Evolutionary conservation across 2,888 invertebrate species (phyloP), one percentile per base, ranked within the genome.

Genomic region (Trissoscelio sp.): DNA sequence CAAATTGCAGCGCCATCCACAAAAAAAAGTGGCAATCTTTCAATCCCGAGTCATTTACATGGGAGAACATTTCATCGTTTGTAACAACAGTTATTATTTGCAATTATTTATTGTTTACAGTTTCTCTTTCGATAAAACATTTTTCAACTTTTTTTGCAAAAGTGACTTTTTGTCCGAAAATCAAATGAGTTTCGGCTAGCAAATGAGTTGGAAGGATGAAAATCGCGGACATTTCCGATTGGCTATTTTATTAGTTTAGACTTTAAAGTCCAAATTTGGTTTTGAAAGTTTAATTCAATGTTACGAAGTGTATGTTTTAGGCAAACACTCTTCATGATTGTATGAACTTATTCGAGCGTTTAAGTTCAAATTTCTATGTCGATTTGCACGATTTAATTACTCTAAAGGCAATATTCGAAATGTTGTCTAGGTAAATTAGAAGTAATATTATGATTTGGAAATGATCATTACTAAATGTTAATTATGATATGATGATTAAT

Each of bases 301-400:
- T 37, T 14, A 14, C 31, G 46, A 4, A 58, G 18, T 70, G 46
- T 70, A 58, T 48, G 24, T 60, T 58, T 58, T 14, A 24, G 37
- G 24, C 37, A 70, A 70, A 70, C 16, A 48, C 57, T 70, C 39
- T 31, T 34, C 55, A 12, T 9, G 34, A 46, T 46, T 44, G 57
- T 37, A 14, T 9, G 9, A 42, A 55, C 28, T 57, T 42, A 67
- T 55, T 69, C n/a, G 66, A 66, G 39, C 66, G n/a, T 62, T 46
- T 34, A 34, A 9, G 18, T 44, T 14, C 53, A 39, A 67, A 24
- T 67, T 53, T 34, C 48, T 6, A 1, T 6, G 37, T 48, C 64
- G 7, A 51, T 66, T 53, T 67, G 18, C 9, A 28, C 39, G 14
- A 67, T 55, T 53, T 55, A 67, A 67, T 67, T 53, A 66, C 66